Evolutionary conservation across 2,113 vertebrate genomes (phyloP), one percentile per base, ranked within the genome.

Genomic region (Oreochromis aureus): DNA sequence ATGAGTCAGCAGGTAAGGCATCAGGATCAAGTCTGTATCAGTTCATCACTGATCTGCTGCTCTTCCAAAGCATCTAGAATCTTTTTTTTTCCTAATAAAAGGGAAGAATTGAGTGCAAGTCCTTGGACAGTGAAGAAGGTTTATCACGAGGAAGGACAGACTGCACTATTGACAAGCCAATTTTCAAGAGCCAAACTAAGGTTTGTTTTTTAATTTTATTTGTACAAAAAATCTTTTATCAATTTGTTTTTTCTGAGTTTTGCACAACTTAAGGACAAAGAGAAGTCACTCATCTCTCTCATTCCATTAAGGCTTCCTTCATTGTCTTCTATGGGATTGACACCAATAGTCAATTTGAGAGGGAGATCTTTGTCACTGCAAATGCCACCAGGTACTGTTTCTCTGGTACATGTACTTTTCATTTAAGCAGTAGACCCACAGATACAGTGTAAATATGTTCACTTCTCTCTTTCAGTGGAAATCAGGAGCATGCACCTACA

Each of bases 351-450:
- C 34, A 44, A 4, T 53, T 86, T 81, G 6, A 55, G 16, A 69
- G 24, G 8, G 18, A 19, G 22, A 86, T 86, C 13, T 55, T 55
- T 69, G 24, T 86, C 16, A 69, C 84, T 44, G 59, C 59, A n/a
- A 81, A 55, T 19, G 78, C 44, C 22, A 81, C 34, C 32, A 93
- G 95, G 97, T 97, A 81, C 2, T 55, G 24, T 22, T 69, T 19
- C 4, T 6, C 4, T 19, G n/a, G 18, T 18, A n/a, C 22, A 41
- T 11, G 34, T 18, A 19, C 7, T 30, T 19, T 44, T 5, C 0
- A 59, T 59, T 73, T 30, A n/a, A 56, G 22, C 48, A 56, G 8
- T 30, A 44, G 13, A 24, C 22, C 41, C 69, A 73, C 22, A 27
- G 22, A 46, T 46, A 46, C 5, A 27, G 22, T 27, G 4, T 27